Evolutionary conservation across 2,113 vertebrate genomes (phyloP).

Genomic region (Crotalus horridus): DNA sequence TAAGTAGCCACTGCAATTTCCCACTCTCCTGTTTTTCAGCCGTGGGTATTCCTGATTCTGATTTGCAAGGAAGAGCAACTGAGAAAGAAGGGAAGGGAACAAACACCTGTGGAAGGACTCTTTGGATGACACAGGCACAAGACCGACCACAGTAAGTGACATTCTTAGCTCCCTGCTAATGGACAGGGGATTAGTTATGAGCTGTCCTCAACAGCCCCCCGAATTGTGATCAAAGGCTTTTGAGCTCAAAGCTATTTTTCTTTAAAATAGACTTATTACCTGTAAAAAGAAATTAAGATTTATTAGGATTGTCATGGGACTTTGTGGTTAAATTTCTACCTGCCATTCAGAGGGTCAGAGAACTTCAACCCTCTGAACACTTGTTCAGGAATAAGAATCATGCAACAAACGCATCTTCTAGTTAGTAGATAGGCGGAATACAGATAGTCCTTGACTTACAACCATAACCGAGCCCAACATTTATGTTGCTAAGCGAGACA

Average conservation of each 20-base stretch:
- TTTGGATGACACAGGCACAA: not conserved
- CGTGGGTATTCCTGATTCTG: slow-evolving; percentile 30
- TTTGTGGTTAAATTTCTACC: not conserved
- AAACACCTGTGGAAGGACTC: not conserved
- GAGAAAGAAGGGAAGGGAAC: not conserved
- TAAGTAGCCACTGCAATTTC: slow-evolving; percentile 49
- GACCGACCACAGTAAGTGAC: slow-evolving; percentile 45
- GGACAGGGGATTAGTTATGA: no score
- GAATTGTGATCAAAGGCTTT: not conserved
- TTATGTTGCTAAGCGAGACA: not conserved
- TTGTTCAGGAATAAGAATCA: no score
- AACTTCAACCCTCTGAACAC: not conserved
- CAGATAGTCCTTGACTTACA: not conserved
- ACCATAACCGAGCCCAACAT: not conserved
- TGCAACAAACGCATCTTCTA: no score
- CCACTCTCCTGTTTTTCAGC: slow-evolving; percentile 42
- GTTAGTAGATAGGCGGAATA: not conserved
- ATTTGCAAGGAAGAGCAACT: not conserved
- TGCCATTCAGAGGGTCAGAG: not conserved
- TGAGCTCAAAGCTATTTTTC: not conserved
- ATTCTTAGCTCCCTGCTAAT: not conserved
- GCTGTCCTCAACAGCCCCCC: not conserved
- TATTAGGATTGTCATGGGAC: not conserved
- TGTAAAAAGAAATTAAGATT: not conserved
- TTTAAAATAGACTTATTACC: no score